Evolutionary conservation across 2,888 invertebrate species (phyloP).

Genomic region (Tachina lurida): DNA sequence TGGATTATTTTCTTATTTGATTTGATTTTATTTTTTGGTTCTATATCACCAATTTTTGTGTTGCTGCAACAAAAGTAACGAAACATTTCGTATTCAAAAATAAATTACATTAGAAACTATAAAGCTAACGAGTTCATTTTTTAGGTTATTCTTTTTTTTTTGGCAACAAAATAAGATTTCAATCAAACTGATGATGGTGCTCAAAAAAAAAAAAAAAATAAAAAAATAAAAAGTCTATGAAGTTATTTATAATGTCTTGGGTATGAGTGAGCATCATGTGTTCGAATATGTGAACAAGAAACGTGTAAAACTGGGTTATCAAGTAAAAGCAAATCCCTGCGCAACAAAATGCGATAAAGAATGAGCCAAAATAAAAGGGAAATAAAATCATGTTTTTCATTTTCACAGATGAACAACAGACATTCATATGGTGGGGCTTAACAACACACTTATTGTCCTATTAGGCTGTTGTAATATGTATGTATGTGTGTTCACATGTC

Average conservation of each 20-base stretch:
- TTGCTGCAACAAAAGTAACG: neutral
- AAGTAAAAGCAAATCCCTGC: constrained; percentile 3
- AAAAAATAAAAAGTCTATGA: too few species aligned
- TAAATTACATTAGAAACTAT: constrained; percentile 9
- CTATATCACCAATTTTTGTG: neutral
- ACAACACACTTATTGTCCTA: neutral
- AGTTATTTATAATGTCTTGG: neutral
- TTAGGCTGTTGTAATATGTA: neutral
- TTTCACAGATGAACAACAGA: constrained; percentile 46
- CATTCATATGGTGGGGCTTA: constrained; percentile 8
- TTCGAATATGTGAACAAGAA: neutral
- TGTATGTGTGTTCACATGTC: neutral
- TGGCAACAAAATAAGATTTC: constrained; percentile 44
- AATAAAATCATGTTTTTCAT: constrained; percentile 35
- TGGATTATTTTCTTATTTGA: neutral
- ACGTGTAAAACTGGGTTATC: constrained; percentile 39
- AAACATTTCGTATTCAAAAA: constrained; percentile 20
- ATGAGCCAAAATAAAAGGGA: neutral
- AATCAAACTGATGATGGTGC: constrained; percentile 36
- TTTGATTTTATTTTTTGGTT: neutral
- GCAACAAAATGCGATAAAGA: constrained; percentile 1
- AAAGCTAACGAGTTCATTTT: constrained; percentile 53
- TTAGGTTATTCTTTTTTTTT: neutral
- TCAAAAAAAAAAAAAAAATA: constrained; percentile 3
- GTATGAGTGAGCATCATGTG: neutral